These are phyloP conservation scores for Drosophila formosana DNA, from an alignment of 2,888 invertebrate species.

Conservation along the genomic window DNA sequence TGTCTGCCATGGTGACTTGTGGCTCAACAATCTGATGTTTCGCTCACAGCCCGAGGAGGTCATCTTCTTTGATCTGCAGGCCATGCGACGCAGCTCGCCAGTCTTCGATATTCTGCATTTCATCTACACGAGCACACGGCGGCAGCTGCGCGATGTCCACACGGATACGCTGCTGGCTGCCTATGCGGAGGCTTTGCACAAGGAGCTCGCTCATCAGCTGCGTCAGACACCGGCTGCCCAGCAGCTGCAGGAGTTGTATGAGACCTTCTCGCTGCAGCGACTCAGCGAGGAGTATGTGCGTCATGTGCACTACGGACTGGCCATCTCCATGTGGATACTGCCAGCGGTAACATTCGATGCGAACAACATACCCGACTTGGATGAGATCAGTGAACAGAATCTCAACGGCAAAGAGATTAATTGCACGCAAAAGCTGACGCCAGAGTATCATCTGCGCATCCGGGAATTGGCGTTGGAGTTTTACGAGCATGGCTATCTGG, in stretches of 20 bases:
- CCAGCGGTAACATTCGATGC: constrained; percentile 84
- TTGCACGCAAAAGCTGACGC: constrained; percentile 81
- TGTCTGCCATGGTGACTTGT: constrained; percentile 84
- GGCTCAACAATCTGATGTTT: constrained; percentile 85
- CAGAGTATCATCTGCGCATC: constrained; percentile 83
- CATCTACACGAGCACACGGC: constrained; percentile 83
- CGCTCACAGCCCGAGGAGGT: constrained; percentile 64
- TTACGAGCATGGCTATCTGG: constrained; percentile 81
- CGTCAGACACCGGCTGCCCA: constrained; percentile 46
- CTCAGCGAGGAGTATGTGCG: constrained; percentile 79
- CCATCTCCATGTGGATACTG: constrained; percentile 83
- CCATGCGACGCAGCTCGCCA: constrained; percentile 83
- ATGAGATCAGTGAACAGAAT: constrained; percentile 79
- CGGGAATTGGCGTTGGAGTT: constrained; percentile 83
- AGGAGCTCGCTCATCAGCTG: constrained; percentile 72
- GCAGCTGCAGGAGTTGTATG: constrained; percentile 62
- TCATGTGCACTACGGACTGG: constrained; percentile 82
- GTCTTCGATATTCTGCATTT: constrained; percentile 84
- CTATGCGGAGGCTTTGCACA: constrained; percentile 74
- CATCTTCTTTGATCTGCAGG: constrained; percentile 84
- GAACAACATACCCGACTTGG: constrained; percentile 82
- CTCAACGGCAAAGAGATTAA: constrained; percentile 78
- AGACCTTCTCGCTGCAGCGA: constrained; percentile 75
- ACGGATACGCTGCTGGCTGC: constrained; percentile 76
- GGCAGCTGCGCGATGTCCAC: constrained; percentile 76